These are phyloP conservation scores for Crotophaga sulcirostris DNA, from an alignment of 2,113 vertebrate genomes.

Conservation along the genomic window DNA sequence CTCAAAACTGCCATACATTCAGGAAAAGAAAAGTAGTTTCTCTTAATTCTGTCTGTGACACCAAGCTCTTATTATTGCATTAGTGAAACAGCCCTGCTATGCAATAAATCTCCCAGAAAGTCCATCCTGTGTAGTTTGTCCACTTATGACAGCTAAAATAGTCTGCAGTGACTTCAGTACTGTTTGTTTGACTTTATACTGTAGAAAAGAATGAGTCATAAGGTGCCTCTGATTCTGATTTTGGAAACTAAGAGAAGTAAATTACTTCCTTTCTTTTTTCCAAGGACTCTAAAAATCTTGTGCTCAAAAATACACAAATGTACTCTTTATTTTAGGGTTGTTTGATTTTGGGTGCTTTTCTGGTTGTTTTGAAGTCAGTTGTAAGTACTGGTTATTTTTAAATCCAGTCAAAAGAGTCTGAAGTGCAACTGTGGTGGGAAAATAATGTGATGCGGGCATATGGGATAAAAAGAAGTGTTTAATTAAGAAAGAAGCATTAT, in stretches of 20 bases:
- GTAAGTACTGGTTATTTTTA: background rate
- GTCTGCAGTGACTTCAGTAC: background rate
- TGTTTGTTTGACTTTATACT: background rate
- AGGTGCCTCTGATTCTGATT: background rate
- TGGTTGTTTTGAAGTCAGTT: background rate
- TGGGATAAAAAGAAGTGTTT: background rate
- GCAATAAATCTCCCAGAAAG: background rate
- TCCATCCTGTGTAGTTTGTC: background rate
- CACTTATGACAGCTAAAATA: background rate
- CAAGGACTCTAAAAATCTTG: background rate
- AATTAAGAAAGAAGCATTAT: background rate
- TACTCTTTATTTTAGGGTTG: background rate
- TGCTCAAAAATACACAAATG: background rate
- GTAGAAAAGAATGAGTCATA: background rate
- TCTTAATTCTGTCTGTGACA: background rate
- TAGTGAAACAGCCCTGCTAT: background rate
- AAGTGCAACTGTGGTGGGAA: background rate
- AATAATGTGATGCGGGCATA: background rate
- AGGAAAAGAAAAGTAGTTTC: background rate
- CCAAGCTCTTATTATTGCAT: background rate
- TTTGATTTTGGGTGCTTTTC: background rate
- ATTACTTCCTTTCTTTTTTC: background rate
- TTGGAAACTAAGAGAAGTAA: background rate
- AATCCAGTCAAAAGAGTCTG: background rate
- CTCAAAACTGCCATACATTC: background rate